Evolutionary conservation across 2,888 invertebrate genomes (phyloP), one percentile per base, ranked within the genome.

Genomic region (Hylaea fasciaria): DNA sequence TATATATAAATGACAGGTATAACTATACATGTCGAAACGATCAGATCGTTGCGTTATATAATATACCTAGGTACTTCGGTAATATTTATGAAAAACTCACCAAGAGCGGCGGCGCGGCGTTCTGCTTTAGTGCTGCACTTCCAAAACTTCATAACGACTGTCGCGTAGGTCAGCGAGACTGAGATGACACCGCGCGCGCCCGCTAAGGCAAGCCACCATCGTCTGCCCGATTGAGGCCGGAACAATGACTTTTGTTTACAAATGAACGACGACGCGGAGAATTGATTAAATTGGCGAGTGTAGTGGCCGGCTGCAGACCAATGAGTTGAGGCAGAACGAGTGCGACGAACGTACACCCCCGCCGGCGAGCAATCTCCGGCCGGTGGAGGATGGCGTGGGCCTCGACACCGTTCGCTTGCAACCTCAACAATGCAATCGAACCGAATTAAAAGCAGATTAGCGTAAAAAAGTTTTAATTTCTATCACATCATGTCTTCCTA

Each of bases 231-330:
- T 80, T 76, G 82, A 64, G 76, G 77, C 73, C 84, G 89, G 89
- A 90, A 92, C 91, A 91, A 92, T 90, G 91, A 86, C 79, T 91
- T 91, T 89, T 91, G 91, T 92, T 91, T 92, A 89, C 87, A 89
- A 87, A 88, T 84, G 82, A 74, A 73, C 76, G 80, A 69, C 80
- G 81, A 78, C 85, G 87, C 85, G 79, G 79, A 77, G 81, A 82
- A 83, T 86, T 87, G 86, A 90, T 82, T 89, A 87, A 89, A 85
- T 84, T 82, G 86, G 71, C 80, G 80, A 83, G 84, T 79, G 81
- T 76, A 81, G 79, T 82, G 82, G 79, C 70, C 72, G 72, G 76
- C 74, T 74, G 71, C 76, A 79, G 80, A 76, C 82, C 82, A 85
- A 86, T 86, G 83, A 82, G 81, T 76, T 77, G 81, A 78, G 77